These are phyloP conservation scores for Acleris holmiana DNA, from an alignment of 2,888 invertebrate species.

Conservation along the genomic window DNA sequence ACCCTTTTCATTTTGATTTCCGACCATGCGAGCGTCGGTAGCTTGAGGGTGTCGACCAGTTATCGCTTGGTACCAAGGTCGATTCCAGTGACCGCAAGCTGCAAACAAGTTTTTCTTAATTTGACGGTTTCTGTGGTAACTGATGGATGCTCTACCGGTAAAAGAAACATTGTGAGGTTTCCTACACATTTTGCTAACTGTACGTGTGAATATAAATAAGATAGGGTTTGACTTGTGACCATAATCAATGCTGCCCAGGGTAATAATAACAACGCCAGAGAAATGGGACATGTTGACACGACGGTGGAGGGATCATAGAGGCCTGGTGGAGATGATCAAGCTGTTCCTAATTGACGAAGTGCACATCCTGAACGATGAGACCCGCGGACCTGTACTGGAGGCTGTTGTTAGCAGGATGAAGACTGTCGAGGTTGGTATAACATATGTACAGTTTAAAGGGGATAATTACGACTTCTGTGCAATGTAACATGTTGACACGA, in stretches of 20 bases:
- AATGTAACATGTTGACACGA: background rate
- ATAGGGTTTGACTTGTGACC: background rate
- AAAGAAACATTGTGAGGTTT: no score
- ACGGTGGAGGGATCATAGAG: slow-evolving; percentile 87
- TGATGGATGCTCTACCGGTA: no score
- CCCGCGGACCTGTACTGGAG: slow-evolving; percentile 90
- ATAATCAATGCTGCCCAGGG: slow-evolving; percentile 63
- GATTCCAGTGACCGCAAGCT: no score
- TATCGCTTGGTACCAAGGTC: no score
- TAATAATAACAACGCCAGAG: slow-evolving; percentile 92
- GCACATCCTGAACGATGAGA: slow-evolving; percentile 89
- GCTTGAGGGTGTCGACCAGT: no score
- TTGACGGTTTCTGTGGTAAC: no score
- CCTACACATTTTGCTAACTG: no score
- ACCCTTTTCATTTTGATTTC: no score
- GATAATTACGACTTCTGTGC: background rate
- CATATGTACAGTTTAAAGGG: background rate
- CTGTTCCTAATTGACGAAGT: slow-evolving; percentile 91
- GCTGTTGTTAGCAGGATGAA: slow-evolving; percentile 93
- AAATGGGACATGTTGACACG: slow-evolving; percentile 93
- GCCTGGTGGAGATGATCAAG: slow-evolving; percentile 86
- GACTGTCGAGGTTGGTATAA: slow-evolving; percentile 82
- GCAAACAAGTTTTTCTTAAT: no score
- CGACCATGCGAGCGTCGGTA: no score
- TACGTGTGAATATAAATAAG: no score